phyloP scores from a whole-genome alignment of 2,113 vertebrate species.

The Hypocryptadius cinnamomeus region DNA sequence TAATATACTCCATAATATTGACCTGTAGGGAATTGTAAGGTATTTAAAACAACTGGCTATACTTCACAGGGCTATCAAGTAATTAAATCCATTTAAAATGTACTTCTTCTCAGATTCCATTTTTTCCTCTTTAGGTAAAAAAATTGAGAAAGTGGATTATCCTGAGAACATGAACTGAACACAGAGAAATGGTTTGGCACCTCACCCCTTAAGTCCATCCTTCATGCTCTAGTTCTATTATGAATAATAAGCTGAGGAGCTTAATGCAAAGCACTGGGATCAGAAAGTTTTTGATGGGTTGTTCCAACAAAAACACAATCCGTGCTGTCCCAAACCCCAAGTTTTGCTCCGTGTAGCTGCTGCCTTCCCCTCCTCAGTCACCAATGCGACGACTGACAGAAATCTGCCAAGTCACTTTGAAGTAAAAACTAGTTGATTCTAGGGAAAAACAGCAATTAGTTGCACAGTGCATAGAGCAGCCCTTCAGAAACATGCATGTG shows the following conservation, averaged over 20 bases:
- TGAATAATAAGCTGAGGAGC: not conserved
- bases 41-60: not conserved
- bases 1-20: not conserved
- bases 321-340: not conserved
- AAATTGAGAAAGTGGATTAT: not conserved
- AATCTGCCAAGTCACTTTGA: conserved; percentile 36
- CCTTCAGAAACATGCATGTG: not conserved
- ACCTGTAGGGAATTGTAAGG: not conserved
- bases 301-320: not conserved
- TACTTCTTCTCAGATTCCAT: not conserved
- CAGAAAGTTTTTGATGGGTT: not conserved
- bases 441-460: not conserved
- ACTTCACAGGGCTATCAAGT: not conserved
- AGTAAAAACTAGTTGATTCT: not conserved
- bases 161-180: not conserved
- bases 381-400: not conserved
- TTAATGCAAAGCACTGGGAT: not conserved
- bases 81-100: not conserved
- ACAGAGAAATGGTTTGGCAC: not conserved
- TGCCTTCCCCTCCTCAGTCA: not conserved
- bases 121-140: not conserved
- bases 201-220: not conserved
- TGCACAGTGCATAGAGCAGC: not conserved
- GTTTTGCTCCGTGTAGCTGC: not conserved
- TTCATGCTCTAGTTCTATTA: not conserved